Evolutionary conservation across 2,797 vertebrate genomes (phyloP).

Genomic region (Gymnoscopelus braueri): DNA sequence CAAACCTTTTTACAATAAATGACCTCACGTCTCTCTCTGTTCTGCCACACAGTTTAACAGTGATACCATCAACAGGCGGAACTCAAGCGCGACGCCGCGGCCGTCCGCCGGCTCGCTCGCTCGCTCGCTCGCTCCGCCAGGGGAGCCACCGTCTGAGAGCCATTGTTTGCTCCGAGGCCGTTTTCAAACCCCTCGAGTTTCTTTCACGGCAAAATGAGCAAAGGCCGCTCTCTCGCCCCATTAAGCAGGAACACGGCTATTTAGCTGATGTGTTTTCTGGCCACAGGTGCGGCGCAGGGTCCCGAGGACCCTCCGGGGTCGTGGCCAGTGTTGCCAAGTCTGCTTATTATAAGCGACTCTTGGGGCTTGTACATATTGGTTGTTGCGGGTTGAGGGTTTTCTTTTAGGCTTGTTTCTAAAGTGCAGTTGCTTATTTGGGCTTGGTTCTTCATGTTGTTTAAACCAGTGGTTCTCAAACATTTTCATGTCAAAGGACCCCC

Average conservation of each 20-base stretch:
- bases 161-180: conserved; percentile 40
- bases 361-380: no score
- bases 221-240: conserved; percentile 52
- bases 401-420: no score
- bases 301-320: conserved; percentile 24
- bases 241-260: conserved; percentile 53
- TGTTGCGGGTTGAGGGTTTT: no score
- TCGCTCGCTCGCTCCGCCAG: no score
- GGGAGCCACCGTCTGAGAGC: conserved; percentile 21
- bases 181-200: conserved; percentile 32
- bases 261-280: conserved; percentile 59
- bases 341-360: no score
- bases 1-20: conserved; percentile 52
- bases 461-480: no score
- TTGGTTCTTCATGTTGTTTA: no score
- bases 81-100: conserved; percentile 32
- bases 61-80: conserved; percentile 60
- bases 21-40: conserved; percentile 34
- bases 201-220: conserved; percentile 45
- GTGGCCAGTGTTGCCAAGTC: no score
- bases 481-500: no score
- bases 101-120: conserved; percentile 21
- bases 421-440: no score
- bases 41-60: conserved; percentile 32
- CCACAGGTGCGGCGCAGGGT: conserved; percentile 64